Evolutionary conservation across 1,140 invertebrate species (phyloP).

Genomic region (Prorops nasuta): DNA sequence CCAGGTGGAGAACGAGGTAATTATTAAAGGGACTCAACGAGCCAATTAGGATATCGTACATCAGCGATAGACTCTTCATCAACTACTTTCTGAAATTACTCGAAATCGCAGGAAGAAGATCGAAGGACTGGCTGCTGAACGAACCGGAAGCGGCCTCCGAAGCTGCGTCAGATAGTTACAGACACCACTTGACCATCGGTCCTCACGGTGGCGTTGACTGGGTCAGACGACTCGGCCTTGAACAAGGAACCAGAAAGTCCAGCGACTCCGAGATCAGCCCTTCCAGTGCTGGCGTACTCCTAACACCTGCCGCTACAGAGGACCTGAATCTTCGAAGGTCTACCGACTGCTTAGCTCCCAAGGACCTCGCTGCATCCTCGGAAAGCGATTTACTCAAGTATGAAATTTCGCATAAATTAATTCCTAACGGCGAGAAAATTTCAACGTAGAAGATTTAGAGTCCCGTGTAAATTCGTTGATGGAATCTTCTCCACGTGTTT

Average conservation of each 20-base stretch:
- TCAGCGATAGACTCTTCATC: neutral
- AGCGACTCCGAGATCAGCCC: conserved; percentile 53
- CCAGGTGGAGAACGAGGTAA: conserved; percentile 50
- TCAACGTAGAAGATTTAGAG: no score
- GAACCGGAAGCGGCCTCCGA: conserved; percentile 48
- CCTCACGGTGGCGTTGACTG: conserved; percentile 66
- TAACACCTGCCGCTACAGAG: conserved; percentile 56
- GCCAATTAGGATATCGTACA: neutral
- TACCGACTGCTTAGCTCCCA: conserved; percentile 67
- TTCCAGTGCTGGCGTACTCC: conserved; percentile 31
- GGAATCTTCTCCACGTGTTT: no score
- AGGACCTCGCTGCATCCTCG: conserved; percentile 61
- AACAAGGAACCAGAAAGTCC: conserved; percentile 46
- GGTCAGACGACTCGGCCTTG: conserved; percentile 58
- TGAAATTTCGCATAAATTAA: no score
- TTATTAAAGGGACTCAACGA: neutral
- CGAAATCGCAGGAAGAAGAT: conserved; percentile 37
- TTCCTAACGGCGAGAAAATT: no score
- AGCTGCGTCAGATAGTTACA: conserved; percentile 42
- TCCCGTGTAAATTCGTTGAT: no score
- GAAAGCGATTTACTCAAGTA: conserved; percentile 62
- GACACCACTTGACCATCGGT: conserved; percentile 63
- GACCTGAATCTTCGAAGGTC: conserved; percentile 60
- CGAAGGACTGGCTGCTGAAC: conserved; percentile 44
- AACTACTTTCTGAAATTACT: neutral